Conservation (phyloP, 2,797 vertebrate genomes). For the Sylvia borin region DNA sequence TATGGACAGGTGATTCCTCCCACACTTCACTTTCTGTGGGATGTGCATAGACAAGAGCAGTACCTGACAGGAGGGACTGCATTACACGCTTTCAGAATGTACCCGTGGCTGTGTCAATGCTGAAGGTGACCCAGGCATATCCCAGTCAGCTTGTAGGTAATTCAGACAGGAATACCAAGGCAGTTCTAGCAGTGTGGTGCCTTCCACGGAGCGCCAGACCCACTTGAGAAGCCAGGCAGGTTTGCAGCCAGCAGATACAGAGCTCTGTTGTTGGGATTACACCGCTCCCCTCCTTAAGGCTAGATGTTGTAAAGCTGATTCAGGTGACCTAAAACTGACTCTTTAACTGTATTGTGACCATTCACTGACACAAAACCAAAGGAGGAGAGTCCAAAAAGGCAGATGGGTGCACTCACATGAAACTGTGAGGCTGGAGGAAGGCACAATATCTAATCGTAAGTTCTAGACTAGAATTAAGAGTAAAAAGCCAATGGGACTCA, state of each 20-base stretch:
- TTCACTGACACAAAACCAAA: not conserved
- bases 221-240: not conserved
- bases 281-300: not conserved
- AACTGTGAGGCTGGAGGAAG: not conserved
- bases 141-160: not conserved
- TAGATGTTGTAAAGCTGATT: not conserved
- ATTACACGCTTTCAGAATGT: not conserved
- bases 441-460: not conserved
- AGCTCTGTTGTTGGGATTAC: not conserved
- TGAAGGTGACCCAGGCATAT: not conserved
- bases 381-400: not conserved
- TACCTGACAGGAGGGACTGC: not conserved
- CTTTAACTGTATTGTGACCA: not conserved
- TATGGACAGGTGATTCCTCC: not conserved
- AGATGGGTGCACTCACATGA: not conserved
- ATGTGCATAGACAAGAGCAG: not conserved
- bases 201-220: fast-evolving
- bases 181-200: not conserved
- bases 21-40: not conserved
- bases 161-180: not conserved
- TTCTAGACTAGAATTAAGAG: not conserved
- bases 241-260: not conserved
- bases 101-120: not conserved
- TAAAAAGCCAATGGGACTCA: not conserved
- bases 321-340: not conserved